These are phyloP conservation scores for Exaiptasia diaphana DNA, from an alignment of 64 coral and sea anemone species.

Conservation along the genomic window DNA sequence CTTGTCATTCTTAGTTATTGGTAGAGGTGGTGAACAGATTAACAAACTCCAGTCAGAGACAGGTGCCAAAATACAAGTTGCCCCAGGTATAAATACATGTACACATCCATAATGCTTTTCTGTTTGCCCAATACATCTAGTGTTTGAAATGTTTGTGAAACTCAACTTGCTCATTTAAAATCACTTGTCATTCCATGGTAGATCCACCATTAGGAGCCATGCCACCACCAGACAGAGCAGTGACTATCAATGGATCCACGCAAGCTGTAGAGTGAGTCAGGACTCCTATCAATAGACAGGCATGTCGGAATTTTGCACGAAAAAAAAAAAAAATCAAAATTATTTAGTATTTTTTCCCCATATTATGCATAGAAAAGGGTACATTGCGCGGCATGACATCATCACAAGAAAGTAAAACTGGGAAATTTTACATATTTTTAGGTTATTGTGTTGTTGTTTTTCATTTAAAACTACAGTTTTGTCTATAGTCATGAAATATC, in stretches of 20 bases:
- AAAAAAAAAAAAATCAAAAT: too few relatives aligned
- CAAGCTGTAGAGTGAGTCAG: slow-evolving; percentile 98
- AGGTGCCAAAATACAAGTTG: slow-evolving; percentile 96
- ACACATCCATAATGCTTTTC: not conserved
- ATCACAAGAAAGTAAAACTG: too few relatives aligned
- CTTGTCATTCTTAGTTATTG: slow-evolving; percentile 71
- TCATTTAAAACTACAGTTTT: too few relatives aligned
- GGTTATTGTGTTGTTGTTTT: too few relatives aligned
- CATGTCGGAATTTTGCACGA: too few relatives aligned
- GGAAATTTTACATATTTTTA: too few relatives aligned
- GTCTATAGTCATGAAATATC: too few relatives aligned
- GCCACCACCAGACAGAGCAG: slow-evolving; percentile 77
- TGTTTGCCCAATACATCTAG: too few relatives aligned
- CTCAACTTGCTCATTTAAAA: not conserved
- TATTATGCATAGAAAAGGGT: too few relatives aligned
- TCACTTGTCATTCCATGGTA: not conserved
- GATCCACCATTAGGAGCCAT: slow-evolving; percentile 83
- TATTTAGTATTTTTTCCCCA: too few relatives aligned
- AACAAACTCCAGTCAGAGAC: slow-evolving; percentile 99
- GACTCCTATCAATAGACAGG: too few relatives aligned
- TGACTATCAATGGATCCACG: slow-evolving; percentile 72
- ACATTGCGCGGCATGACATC: too few relatives aligned
- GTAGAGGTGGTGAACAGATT: slow-evolving; percentile 92
- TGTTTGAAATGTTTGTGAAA: not conserved
- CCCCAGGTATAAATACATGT: slow-evolving; percentile 79